Evolutionary conservation across 2,113 vertebrate species (phyloP).

Genomic region (Rhipidura dahli): DNA sequence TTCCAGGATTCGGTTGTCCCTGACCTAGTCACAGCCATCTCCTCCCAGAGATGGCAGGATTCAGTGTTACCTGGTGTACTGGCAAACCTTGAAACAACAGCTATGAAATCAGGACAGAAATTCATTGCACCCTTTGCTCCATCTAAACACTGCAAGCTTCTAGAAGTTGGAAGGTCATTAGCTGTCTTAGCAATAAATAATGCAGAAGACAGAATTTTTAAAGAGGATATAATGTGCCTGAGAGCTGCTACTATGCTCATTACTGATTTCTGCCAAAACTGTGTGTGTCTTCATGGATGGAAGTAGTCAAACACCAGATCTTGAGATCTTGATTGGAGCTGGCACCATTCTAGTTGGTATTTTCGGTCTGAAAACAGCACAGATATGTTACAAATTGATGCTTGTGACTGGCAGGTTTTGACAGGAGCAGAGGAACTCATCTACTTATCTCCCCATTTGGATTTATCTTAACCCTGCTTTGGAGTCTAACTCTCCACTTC

Average conservation of each 20-base stretch:
- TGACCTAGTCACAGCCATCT: neutral
- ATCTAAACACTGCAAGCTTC: neutral
- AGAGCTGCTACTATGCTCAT: neutral
- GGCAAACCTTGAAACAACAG: neutral
- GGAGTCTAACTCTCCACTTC: neutral
- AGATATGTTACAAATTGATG: neutral
- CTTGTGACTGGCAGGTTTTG: neutral
- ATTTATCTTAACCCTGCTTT: neutral
- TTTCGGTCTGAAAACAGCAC: neutral
- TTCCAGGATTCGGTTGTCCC: neutral
- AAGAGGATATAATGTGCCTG: neutral
- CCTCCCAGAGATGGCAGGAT: neutral
- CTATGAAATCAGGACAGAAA: neutral
- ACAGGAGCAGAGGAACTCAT: neutral
- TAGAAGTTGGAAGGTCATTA: neutral
- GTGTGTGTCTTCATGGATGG: neutral
- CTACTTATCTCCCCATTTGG: neutral
- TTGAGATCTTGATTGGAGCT: neutral
- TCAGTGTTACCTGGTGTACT: neutral
- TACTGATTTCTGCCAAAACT: neutral
- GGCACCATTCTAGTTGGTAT: neutral
- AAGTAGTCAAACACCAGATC: neutral
- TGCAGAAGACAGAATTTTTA: neutral
- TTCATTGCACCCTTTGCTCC: neutral
- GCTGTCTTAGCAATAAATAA: neutral